phyloP scores from a whole-genome alignment of 2,888 invertebrate species.

The Macrophya annulata region DNA sequence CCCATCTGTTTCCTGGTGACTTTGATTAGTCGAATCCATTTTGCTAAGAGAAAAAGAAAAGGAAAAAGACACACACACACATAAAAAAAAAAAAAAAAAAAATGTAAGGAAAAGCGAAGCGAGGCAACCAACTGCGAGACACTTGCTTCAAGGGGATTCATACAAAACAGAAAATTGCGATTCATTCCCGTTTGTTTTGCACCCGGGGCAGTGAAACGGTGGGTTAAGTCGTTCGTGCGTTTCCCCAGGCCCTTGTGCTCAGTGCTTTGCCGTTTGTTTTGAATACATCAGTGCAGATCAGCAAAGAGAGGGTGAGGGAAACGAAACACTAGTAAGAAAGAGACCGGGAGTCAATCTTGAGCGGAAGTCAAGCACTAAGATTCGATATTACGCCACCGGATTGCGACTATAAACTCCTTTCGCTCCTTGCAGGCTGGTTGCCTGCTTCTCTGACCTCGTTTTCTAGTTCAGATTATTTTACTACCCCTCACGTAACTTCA shows the following conservation, averaged over 20 bases:
- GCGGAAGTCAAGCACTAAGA: constrained; percentile 37
- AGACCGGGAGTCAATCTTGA: constrained; percentile 9
- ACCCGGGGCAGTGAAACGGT: background rate
- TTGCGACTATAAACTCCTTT: constrained; percentile 11
- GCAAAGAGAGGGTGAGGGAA: background rate
- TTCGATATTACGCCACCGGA: constrained; percentile 28
- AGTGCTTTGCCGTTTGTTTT: background rate
- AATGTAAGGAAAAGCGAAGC: background rate
- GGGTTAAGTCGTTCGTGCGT: background rate
- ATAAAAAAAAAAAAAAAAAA: background rate
- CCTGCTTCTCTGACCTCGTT: constrained; percentile 2
- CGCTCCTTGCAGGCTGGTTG: background rate
- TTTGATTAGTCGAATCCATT: constrained; percentile 40
- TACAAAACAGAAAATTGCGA: constrained; percentile 4
- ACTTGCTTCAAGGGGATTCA: constrained; percentile 22
- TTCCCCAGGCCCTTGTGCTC: background rate
- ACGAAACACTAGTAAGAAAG: background rate
- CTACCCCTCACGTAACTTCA: background rate
- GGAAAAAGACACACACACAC: background rate
- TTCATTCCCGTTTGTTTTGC: constrained; percentile 23
- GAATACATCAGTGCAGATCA: constrained; percentile 19
- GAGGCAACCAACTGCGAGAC: background rate
- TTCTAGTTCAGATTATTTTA: constrained; percentile 1
- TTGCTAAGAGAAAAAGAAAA: background rate
- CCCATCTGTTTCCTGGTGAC: constrained; percentile 19